Conservation (phyloP, 2,113 vertebrate species). For the Xenotilapia longispinis region DNA sequence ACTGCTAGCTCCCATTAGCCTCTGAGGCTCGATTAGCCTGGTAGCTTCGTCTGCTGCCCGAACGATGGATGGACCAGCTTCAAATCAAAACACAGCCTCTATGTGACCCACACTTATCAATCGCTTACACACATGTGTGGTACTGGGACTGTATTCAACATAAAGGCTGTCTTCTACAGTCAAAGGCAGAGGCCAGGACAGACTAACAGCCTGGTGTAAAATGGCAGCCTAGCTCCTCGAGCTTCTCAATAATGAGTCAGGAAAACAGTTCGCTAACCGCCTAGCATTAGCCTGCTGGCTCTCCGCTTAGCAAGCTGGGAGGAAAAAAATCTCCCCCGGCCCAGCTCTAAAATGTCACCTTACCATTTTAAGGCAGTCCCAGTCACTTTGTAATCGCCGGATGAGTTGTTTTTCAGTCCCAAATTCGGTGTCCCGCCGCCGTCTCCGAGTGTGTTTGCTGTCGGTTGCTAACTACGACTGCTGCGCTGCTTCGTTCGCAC, state of each 20-base stretch:
- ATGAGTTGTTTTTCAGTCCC: background rate
- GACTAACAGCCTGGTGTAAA: constrained; percentile 37
- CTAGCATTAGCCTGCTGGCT: constrained; percentile 52
- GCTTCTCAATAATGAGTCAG: constrained; percentile 67
- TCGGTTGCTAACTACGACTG: constrained; percentile 54
- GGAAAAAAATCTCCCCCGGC: background rate
- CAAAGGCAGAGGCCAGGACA: background rate
- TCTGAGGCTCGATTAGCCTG: constrained; percentile 5
- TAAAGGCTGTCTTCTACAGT: rapidly evolving
- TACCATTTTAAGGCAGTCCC: constrained; percentile 51
- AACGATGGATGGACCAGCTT: background rate
- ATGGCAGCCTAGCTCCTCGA: constrained; percentile 59
- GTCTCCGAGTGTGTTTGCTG: background rate
- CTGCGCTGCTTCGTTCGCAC: constrained; percentile 49
- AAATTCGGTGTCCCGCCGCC: background rate
- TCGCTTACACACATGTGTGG: rapidly evolving
- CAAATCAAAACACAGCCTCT: background rate
- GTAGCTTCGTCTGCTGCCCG: constrained; percentile 21
- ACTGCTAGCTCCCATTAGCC: constrained; percentile 28
- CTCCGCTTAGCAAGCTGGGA: background rate
- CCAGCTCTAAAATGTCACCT: background rate
- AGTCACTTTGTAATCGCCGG: background rate
- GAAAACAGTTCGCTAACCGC: constrained; percentile 59
- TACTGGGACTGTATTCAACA: background rate
- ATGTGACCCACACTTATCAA: too few relatives aligned